Evolutionary conservation across 2,113 vertebrate genomes (phyloP), one percentile per base, ranked within the genome.

Genomic region (Pelusios castaneus): DNA sequence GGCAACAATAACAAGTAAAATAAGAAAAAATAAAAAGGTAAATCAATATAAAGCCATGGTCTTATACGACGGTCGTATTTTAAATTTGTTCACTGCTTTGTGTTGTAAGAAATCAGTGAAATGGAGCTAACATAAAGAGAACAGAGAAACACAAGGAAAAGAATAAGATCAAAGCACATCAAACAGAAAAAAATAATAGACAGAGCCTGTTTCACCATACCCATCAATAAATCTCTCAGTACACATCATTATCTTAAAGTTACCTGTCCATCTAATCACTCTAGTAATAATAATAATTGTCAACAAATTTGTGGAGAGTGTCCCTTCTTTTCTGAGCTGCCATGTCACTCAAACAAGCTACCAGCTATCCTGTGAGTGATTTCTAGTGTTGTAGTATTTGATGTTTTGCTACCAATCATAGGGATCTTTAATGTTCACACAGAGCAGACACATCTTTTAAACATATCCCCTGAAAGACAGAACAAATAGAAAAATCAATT

Each of bases 381-480:
- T 91, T 86, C 67, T n/a, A 91, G 45, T 58, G 17, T 41, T 63
- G 78, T 75, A 80, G n/a, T 29, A 86, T 58, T 29, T 90, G 84
- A 81, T 82, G 34, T 58, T 41, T 82, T 82, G 79, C 45, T 82
- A 76, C 81, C 89, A 82, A 38, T 91, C 58, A 58, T 82, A 29
- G 63, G 29, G n/a, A n/a, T 45, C 85, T 52, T 85, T 87, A 81
- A 77, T 54, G 41, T 56, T 87, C 45, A 63, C 34, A 47, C 84
- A 54, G 67, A 87, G 29, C 49, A 43, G 21, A 81, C 52, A 82
- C 29, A 49, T 82, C 41, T 22, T 90, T 52, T 60, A 80, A 76
- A 80, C 67, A 16, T 19, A 13, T 82, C 21, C 55, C 82, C 54
- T 58, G 51, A 75, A 90, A 92, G 10, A 89, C 21, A 5, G 25